These are phyloP conservation scores for Pycnonotus jocosus DNA, from an alignment of 2,113 vertebrate genomes.

Conservation along the genomic window DNA sequence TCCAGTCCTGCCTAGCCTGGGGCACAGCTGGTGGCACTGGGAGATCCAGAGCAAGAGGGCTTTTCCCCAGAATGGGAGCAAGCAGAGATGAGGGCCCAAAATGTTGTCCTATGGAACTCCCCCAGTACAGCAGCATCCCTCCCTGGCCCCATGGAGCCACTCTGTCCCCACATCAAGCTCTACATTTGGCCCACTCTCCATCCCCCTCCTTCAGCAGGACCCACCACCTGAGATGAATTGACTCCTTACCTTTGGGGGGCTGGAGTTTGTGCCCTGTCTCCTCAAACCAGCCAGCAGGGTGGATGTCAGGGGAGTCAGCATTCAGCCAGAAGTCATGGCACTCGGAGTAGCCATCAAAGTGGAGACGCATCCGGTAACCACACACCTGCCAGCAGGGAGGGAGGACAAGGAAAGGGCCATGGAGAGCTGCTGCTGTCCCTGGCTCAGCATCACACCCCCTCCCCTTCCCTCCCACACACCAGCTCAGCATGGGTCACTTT, in stretches of 20 bases:
- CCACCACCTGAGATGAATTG: neutral
- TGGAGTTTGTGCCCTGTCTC: slow-evolving; percentile 92
- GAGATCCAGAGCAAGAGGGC: neutral
- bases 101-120: neutral
- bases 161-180: neutral
- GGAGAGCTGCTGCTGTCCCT: neutral
- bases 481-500: neutral
- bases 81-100: neutral
- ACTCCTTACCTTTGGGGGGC: slow-evolving; percentile 90
- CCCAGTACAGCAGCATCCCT: neutral
- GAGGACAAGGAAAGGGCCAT: neutral
- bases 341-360: slow-evolving; percentile 96
- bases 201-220: neutral
- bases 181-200: neutral
- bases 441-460: neutral
- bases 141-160: neutral
- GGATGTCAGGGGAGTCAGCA: slow-evolving; percentile 90
- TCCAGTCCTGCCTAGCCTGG: neutral
- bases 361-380: slow-evolving; percentile 90
- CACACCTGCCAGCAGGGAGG: slow-evolving; percentile 78
- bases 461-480: neutral
- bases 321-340: slow-evolving; percentile 99
- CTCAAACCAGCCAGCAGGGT: slow-evolving; percentile 92
- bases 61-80: neutral
- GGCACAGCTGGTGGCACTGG: neutral